These are phyloP conservation scores for Chymomyza fuscimana DNA, from an alignment of 2,888 invertebrate genomes.

Conservation along the genomic window DNA sequence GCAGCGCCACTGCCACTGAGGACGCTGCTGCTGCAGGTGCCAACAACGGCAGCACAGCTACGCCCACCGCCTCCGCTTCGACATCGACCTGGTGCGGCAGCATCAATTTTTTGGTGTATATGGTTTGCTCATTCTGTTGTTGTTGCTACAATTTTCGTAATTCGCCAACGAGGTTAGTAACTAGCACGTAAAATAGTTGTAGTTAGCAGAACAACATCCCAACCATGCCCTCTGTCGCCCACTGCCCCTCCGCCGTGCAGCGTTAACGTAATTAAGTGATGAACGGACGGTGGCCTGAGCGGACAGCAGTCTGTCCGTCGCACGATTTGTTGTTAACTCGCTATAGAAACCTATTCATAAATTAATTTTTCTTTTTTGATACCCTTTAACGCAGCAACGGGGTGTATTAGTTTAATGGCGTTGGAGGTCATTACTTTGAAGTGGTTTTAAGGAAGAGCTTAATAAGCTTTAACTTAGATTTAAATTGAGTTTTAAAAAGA, in stretches of 20 bases:
- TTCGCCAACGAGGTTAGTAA: constrained; percentile 75
- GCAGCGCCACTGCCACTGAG: constrained; percentile 53
- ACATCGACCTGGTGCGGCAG: constrained; percentile 75
- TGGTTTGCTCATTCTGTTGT: constrained; percentile 78
- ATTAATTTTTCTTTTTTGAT: constrained; percentile 23
- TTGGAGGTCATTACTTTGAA: no score
- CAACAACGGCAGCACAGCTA: constrained; percentile 12
- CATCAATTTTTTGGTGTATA: constrained; percentile 76
- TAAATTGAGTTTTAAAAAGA: no score
- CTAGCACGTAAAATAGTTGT: not conserved
- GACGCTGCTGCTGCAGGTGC: constrained; percentile 37
- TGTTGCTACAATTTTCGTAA: constrained; percentile 77
- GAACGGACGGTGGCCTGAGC: no score
- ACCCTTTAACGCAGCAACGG: not conserved
- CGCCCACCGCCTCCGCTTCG: constrained; percentile 41
- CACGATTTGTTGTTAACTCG: not conserved
- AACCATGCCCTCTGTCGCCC: not conserved
- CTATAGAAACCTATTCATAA: constrained; percentile 41
- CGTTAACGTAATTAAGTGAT: constrained; percentile 18
- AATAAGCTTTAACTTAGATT: no score
- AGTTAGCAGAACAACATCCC: not conserved
- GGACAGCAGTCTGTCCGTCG: not conserved
- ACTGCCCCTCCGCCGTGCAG: not conserved
- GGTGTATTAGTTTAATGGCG: no score
- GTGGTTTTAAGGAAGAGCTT: no score